Evolutionary conservation across 2,797 vertebrate species (phyloP).

Genomic region (Pempheris klunzingeri): DNA sequence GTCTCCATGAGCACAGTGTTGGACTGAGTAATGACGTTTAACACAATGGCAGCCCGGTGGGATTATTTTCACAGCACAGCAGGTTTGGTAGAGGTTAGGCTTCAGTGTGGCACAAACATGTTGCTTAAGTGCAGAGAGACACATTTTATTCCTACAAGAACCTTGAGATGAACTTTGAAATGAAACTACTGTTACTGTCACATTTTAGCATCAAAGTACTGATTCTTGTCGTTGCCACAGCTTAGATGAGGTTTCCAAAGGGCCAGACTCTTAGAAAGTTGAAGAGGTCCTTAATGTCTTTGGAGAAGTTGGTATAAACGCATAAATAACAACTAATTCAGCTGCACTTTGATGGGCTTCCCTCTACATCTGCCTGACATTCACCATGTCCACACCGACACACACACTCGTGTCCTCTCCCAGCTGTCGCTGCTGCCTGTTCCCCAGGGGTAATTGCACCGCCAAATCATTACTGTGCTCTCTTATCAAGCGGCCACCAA

Average conservation of each 20-base stretch:
- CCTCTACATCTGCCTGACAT: slow-evolving; percentile 59
- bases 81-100: not conserved
- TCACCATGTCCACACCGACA: slow-evolving; percentile 38
- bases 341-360: slow-evolving; percentile 48
- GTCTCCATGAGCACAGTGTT: not conserved
- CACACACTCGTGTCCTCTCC: slow-evolving; percentile 49
- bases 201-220: slow-evolving; percentile 1
- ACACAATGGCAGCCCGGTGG: not conserved
- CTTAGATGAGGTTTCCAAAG: not conserved
- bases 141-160: not conserved
- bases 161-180: not conserved
- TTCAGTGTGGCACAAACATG: not conserved
- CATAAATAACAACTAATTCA: slow-evolving; percentile 53
- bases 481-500: slow-evolving; percentile 59
- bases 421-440: slow-evolving; percentile 50
- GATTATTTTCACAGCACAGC: not conserved
- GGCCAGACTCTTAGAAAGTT: slow-evolving; percentile 17
- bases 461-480: slow-evolving; percentile 60
- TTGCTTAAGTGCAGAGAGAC: not conserved
- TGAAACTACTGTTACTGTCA: not conserved
- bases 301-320: slow-evolving; percentile 21
- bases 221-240: not conserved
- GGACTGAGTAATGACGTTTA: not conserved
- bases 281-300: slow-evolving; percentile 7
- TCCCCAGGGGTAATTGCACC: slow-evolving; percentile 46